Base-by-base conservation (phyloP, 2,113 vertebrate species). In the Engystomops pustulosus region DNA sequence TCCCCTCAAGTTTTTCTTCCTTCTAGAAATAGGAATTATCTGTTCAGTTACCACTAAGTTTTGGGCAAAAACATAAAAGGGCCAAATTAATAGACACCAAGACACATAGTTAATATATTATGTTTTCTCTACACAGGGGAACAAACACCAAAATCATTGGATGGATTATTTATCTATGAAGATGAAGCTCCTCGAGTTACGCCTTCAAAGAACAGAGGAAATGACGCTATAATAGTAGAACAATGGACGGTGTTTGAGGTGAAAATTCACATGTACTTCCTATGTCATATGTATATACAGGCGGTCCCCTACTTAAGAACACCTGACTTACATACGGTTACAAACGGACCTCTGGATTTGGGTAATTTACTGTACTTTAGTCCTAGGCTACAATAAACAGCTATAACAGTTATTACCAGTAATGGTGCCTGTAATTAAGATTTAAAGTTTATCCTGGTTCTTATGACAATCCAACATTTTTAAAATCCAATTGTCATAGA, bases 231-330 rank as follows among this genome's bases (percentile, higher is more conserved):
- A 44, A 95, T 99, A 20, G 98, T 99, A 2, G 97, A 99, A 90
- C 98, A 99, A 91, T 99, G 97, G 97, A 99, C 97, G 0, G 93
- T 98, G 85, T 95, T 99, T 79, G 97, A 99, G 95, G 98, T 98
- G 89, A 93, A 18, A 44, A 18, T 45, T 23, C 5, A 3, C 1
- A 47, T 47, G 2, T 72, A 65, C 4, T 15, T 25, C 12, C 30
- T 14, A 15, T 62, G 12, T 30, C 27, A 53, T 3, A n/a, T 51
- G 47, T 18, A 51, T 18, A 17, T n/a, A 17, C 38, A 41, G 47
- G n/a, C n/a, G n/a, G n/a, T n/a, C n/a, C n/a, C n/a, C n/a, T n/a
- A n/a, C n/a, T n/a, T n/a, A n/a, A n/a, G n/a, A n/a, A n/a, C n/a
- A n/a, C n/a, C n/a, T n/a, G n/a, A n/a, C n/a, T n/a, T n/a, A n/a